Evolutionary conservation across 2,113 vertebrate species (phyloP), one percentile per base, ranked within the genome.

Genomic region (Pycnonotus jocosus): DNA sequence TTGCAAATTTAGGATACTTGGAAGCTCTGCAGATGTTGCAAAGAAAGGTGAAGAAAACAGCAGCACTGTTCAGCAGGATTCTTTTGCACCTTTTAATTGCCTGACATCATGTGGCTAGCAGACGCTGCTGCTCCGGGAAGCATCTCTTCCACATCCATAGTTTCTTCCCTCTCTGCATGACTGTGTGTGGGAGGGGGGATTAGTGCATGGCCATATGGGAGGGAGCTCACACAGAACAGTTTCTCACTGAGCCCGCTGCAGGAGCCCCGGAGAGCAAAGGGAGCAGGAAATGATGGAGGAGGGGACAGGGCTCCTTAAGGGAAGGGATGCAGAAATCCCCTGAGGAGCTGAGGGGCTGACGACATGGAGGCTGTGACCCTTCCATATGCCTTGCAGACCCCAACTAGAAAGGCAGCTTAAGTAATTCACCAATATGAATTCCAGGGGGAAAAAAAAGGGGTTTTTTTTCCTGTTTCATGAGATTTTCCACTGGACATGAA

Each of bases 281-380:
- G 58, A 95, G 76, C 58, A 77, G 86, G 76, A 88, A 92, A 54
- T 21, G 33, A 77, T 88, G 96, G 86, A 95, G 92, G 92, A 90
- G 81, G 92, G 82, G 80, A 81, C 68, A 47, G 50, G 45, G 54
- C 68, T 92, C 54, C 64, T 81, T 69, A 64, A 85, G 82, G 65
- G 87, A 77, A 93, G 85, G 25, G 91, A 91, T 69, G 62, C 78
- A 65, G 73, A 72, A 87, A 93, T 91, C 45, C 91, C 89, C 21
- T 3, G 4, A 53, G 90, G 70, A 60, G 45, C 35, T 50, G 7
- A 58, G 81, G 64, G 61, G 25, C 47, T 53, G 84, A 86, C 93
- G 79, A 90, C 37, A 16, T 0, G 18, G 45, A 89, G 70, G 61
- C 78, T 78, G 23, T 88, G 74, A 86, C 68, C 62, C 66, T 89